A percentile compares a stretch with the other conserved stretches of the same genome.
These are phyloP conservation scores for Podarcis siculus DNA, from an alignment of 2,797 vertebrate species.

Conservation along the genomic window DNA sequence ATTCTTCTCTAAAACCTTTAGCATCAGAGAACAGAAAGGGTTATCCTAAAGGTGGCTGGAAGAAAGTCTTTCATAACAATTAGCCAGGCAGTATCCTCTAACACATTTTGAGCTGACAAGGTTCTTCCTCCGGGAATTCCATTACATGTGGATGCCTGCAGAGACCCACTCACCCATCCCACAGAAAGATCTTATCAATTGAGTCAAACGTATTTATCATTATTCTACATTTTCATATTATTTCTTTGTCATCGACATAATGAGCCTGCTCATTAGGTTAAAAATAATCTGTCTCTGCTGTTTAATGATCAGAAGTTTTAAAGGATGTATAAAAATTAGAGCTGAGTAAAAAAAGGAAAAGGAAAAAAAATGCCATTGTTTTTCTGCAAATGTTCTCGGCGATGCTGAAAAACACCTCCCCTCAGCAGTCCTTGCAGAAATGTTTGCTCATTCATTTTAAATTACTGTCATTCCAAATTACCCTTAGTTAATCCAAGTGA, in stretches of 20 bases:
- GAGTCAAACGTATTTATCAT: not conserved
- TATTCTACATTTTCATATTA: not conserved
- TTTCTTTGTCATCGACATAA: not conserved
- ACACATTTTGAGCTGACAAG: slow-evolving; percentile 3
- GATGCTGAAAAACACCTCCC: not conserved
- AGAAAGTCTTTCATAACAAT: not conserved
- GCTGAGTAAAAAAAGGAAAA: too few relatives aligned
- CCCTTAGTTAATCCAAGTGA: not conserved
- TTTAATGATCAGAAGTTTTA: not conserved
- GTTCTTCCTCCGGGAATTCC: not conserved
- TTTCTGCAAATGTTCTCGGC: not conserved
- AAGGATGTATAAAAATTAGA: not conserved
- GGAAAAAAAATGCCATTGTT: not conserved
- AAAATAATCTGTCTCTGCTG: not conserved
- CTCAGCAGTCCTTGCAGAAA: not conserved
- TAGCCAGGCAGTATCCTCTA: not conserved
- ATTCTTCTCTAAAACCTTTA: not conserved
- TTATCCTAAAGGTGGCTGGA: not conserved
- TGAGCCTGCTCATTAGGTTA: not conserved
- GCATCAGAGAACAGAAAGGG: not conserved
- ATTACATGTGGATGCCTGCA: too few relatives aligned
- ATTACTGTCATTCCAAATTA: not conserved
- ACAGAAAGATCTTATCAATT: not conserved
- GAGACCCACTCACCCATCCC: not conserved
- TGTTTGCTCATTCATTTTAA: not conserved